phyloP scores from a whole-genome alignment of 1,140 invertebrate species.

The Pectinophora gossypiella region DNA sequence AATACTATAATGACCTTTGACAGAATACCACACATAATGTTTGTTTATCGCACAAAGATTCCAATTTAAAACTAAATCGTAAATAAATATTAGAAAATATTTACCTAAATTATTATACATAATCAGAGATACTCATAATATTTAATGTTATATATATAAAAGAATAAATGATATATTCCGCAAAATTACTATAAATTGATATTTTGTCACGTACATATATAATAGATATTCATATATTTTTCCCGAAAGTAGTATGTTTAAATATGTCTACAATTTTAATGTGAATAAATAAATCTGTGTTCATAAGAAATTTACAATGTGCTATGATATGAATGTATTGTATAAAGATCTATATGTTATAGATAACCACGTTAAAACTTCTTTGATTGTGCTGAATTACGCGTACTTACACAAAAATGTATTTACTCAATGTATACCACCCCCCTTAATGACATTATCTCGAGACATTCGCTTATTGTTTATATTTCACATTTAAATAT shows the following conservation, averaged over 20 bases:
- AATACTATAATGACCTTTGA: constrained; percentile 63
- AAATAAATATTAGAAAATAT: constrained; percentile 1
- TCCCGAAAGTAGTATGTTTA: constrained; percentile 51
- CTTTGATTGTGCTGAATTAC: too few species aligned
- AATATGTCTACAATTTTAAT: constrained; percentile 64
- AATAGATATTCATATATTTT: constrained; percentile 54
- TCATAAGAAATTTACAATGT: constrained; percentile 53
- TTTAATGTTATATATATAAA: constrained; percentile 36
- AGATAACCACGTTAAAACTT: too few species aligned
- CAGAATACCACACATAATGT: constrained; percentile 40
- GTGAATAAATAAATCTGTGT: constrained; percentile 61
- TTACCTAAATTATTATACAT: constrained; percentile 4
- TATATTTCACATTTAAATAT: constrained; percentile 35
- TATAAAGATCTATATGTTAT: constrained; percentile 26
- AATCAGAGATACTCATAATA: constrained; percentile 43
- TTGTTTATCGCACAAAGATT: constrained; percentile 59
- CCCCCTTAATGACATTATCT: not conserved
- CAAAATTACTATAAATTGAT: constrained; percentile 34
- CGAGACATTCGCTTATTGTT: not conserved
- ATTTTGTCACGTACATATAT: constrained; percentile 49
- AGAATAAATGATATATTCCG: constrained; percentile 42
- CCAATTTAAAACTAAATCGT: constrained; percentile 1
- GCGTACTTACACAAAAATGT: too few species aligned
- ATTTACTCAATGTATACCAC: too few species aligned
- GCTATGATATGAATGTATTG: constrained; percentile 58